Evolutionary conservation across 2,113 vertebrate species (phyloP), one percentile per base, ranked within the genome.

Genomic region (Centrocercus urophasianus): DNA sequence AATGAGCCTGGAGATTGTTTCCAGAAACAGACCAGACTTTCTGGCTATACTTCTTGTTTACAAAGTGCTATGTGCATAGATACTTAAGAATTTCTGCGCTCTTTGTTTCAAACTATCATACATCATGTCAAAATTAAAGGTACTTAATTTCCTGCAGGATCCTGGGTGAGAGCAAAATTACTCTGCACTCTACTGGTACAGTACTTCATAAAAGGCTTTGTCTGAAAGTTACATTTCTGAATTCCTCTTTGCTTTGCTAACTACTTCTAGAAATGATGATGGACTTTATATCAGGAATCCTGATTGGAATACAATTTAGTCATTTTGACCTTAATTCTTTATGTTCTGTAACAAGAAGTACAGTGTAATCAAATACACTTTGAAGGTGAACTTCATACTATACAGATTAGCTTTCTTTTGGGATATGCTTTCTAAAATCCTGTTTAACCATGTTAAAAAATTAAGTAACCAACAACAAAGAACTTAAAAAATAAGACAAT

Each of bases 21-120:
- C 83, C 94, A 97, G 93, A 97, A 96, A 93, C 27, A 73, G 74
- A 95, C 83, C 84, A 94, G 81, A 96, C 78, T 96, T 97, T 70
- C 78, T 97, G 96, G 83, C 89, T 96, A 11, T 86, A 65, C 83
- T 94, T 97, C 89, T 95, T 97, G 91, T 97, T 98, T 97, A 97
- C 82, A 78, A 97, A 97, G 86, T 92, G 63, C 80, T 96, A 95
- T 95, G 28, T 54, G 84, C 54, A 65, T 83, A 97, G 96, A 97
- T 95, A 97, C 98, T 97, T 97, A 96, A 93, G 95, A 97, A 94
- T 96, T 95, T 94, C 81, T 96, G 13, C 92, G 69, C 94, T 82
- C 70, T 96, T 97, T 95, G 88, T 95, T 91, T 97, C 74, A 95
- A 78, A 92, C 83, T 91, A 72, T 95, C 84, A 94, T 90, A 83